Conservation (phyloP, 1,140 invertebrate species). For the Sitobion miscanthi region DNA sequence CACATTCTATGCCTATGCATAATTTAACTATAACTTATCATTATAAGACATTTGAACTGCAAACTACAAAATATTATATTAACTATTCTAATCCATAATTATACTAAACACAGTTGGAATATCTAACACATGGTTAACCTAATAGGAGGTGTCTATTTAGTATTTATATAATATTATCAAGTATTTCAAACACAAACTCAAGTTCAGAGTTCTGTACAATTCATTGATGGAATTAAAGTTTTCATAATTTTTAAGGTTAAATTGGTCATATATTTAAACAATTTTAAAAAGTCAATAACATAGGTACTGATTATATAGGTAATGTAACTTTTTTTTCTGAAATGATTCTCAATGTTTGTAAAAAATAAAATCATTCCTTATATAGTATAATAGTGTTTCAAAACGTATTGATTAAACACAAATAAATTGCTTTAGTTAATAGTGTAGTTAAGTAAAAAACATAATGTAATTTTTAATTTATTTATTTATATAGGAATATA, state of each 20-base stretch:
- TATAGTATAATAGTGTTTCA: not conserved
- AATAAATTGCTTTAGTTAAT: too few relatives aligned
- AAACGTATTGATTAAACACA: not conserved
- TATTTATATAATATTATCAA: not conserved
- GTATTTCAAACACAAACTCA: not conserved
- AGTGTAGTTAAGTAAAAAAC: too few relatives aligned
- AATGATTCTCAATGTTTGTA: not conserved
- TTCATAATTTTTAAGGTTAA: not conserved
- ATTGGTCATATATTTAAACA: not conserved
- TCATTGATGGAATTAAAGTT: not conserved
- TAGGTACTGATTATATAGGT: not conserved
- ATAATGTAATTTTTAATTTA: too few relatives aligned
- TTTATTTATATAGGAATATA: too few relatives aligned
- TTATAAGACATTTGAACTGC: not conserved
- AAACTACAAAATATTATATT: not conserved
- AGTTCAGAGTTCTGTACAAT: not conserved
- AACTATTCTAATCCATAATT: not conserved
- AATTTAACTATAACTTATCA: not conserved
- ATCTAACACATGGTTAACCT: not conserved
- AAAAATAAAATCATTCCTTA: not conserved
- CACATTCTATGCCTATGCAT: not conserved
- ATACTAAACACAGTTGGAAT: not conserved
- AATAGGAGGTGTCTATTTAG: not conserved
- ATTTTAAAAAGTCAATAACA: not conserved
- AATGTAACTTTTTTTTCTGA: not conserved